Conservation (phyloP, 2,797 vertebrate species). For the Diceros bicornis region DNA sequence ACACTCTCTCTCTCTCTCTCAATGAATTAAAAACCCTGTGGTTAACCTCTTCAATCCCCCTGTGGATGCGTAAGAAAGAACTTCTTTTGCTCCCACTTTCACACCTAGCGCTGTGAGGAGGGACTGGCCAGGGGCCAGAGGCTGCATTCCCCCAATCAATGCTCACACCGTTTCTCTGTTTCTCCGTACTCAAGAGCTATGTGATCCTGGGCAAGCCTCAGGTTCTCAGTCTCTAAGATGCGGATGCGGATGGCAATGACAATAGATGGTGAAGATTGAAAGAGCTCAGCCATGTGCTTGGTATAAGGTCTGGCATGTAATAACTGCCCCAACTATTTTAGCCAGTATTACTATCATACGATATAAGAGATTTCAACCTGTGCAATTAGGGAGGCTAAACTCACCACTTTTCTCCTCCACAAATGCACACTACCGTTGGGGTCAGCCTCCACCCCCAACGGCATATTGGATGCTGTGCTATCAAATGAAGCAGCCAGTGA, state of each 20-base stretch:
- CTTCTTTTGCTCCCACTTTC: neutral
- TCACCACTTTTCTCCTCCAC: neutral
- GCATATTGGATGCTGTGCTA: neutral
- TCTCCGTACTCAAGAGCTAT: neutral
- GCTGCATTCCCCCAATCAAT: rapidly evolving
- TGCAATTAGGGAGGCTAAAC: neutral
- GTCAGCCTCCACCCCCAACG: rapidly evolving
- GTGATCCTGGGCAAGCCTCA: neutral
- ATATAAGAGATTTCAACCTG: neutral
- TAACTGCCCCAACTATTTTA: rapidly evolving
- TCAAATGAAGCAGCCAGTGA: neutral
- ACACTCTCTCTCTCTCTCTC: too few relatives aligned
- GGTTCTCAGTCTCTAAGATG: rapidly evolving
- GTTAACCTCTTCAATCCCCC: neutral
- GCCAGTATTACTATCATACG: rapidly evolving
- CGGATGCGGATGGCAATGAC: rapidly evolving
- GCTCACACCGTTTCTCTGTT: too few relatives aligned
- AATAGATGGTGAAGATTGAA: rapidly evolving
- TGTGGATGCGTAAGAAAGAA: rapidly evolving
- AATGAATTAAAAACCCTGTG: neutral
- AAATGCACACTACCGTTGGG: rapidly evolving
- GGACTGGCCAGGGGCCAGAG: neutral
- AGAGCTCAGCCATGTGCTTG: rapidly evolving
- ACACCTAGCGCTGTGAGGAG: too few relatives aligned
- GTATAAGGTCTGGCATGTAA: rapidly evolving